Percentiles rank a stretch among this genome's conserved stretches.
Conservation (phyloP, 2,113 vertebrate species). For the Gambusia holbrooki region DNA sequence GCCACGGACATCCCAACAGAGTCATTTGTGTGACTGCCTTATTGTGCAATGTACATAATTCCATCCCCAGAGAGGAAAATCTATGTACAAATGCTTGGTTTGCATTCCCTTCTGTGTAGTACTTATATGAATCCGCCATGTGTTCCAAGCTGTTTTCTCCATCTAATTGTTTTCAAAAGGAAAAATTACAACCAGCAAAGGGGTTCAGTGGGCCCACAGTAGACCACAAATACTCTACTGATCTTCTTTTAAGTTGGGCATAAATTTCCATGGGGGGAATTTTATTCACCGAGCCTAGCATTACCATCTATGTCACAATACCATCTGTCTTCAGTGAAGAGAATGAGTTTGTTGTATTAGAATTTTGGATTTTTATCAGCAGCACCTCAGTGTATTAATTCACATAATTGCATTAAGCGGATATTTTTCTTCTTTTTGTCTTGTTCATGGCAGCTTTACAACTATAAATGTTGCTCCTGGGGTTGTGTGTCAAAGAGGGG, state of each 20-base stretch:
- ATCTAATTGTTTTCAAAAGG: slow-evolving; percentile 56
- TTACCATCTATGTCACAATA: slow-evolving; percentile 45
- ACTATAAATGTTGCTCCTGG: slow-evolving; percentile 28
- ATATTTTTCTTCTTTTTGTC: slow-evolving; percentile 21
- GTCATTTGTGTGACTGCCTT: slow-evolving; percentile 37
- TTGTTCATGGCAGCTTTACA: slow-evolving; percentile 47
- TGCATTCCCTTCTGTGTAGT: slow-evolving; percentile 48
- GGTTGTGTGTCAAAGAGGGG: slow-evolving; percentile 30
- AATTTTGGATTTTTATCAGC: slow-evolving; percentile 51
- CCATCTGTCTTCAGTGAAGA: slow-evolving; percentile 53
- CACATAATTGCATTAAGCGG: slow-evolving; percentile 51
- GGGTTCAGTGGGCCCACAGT: slow-evolving; percentile 31
- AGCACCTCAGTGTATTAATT: slow-evolving; percentile 43
- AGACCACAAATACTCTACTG: slow-evolving; percentile 41
- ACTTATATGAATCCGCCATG: slow-evolving; percentile 55
- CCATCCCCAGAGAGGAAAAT: slow-evolving; percentile 29
- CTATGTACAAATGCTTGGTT: slow-evolving; percentile 42
- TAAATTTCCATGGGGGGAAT: slow-evolving; percentile 32
- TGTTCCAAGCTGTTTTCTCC: slow-evolving; percentile 60
- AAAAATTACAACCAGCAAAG: slow-evolving; percentile 47
- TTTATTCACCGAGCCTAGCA: slow-evolving; percentile 26
- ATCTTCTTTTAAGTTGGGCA: slow-evolving; percentile 50
- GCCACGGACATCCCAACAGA: slow-evolving; percentile 50
- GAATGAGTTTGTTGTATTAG: slow-evolving; percentile 35
- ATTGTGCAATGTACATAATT: slow-evolving; percentile 42